Evolutionary conservation across 2,888 invertebrate species (phyloP).

Genomic region (Ariolimax columbianus): DNA sequence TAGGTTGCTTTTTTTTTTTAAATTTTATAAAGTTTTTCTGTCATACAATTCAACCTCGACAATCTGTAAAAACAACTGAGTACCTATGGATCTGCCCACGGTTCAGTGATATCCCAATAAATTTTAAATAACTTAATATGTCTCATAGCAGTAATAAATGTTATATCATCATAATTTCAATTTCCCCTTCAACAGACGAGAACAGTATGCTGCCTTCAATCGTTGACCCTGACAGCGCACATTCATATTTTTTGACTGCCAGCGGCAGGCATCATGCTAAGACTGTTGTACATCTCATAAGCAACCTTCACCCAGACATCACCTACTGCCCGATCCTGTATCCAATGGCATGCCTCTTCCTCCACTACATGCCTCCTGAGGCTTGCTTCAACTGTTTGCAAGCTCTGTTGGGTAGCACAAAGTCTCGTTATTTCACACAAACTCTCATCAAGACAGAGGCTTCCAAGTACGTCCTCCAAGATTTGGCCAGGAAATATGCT

Average conservation of each 20-base stretch:
- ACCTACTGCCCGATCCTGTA: slow-evolving; percentile 94
- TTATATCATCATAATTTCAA: too few relatives aligned
- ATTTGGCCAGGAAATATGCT: slow-evolving; percentile 97
- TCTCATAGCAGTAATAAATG: too few relatives aligned
- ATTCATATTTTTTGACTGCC: slow-evolving; percentile 89
- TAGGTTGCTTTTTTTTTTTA: too few relatives aligned
- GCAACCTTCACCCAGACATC: slow-evolving; percentile 95
- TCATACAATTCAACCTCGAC: too few relatives aligned
- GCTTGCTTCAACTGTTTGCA: slow-evolving; percentile 83
- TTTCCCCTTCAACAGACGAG: slow-evolving; percentile 53
- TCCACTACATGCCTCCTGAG: slow-evolving; percentile 91
- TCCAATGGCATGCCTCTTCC: slow-evolving; percentile 92
- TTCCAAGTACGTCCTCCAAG: slow-evolving; percentile 96
- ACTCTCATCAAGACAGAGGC: slow-evolving; percentile 96
- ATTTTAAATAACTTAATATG: too few relatives aligned
- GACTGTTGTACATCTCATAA: slow-evolving; percentile 91
- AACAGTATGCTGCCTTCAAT: slow-evolving; percentile 87
- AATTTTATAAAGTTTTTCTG: too few relatives aligned
- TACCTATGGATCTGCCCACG: too few relatives aligned
- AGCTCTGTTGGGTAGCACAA: slow-evolving; percentile 91
- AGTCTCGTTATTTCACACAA: slow-evolving; percentile 92
- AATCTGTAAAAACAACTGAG: too few relatives aligned
- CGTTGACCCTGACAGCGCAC: slow-evolving; percentile 88
- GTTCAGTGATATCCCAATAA: too few relatives aligned
- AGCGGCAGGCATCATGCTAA: slow-evolving; percentile 91